phyloP scores from a whole-genome alignment of 2,113 vertebrate genomes.

The crab-eating macaque (Macaca fascicularis) region T2T-MFA8v1.1 NC_088386.1:132793501-132794000 shows the following conservation, averaged over 20 bases:
- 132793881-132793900: not conserved
- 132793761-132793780: not conserved
- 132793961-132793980: not conserved
- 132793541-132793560: not conserved
- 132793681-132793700: rapidly evolving
- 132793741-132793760: not conserved
- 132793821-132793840: not conserved
- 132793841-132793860: not conserved
- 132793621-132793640: not conserved
- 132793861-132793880: not conserved
- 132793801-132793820: not conserved
- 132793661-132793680: rapidly evolving
- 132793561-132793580: not conserved
- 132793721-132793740: rapidly evolving
- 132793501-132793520: not conserved
- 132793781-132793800: not conserved
- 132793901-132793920: not conserved
- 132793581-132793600: rapidly evolving
- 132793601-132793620: not conserved
- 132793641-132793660: rapidly evolving
- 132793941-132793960: not conserved
- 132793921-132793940: not conserved
- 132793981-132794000: not conserved
- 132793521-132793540: not conserved
- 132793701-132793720: rapidly evolving